These are phyloP conservation scores for Fratercula arctica DNA, from an alignment of 2,797 vertebrate genomes.

Conservation along the genomic window DNA sequence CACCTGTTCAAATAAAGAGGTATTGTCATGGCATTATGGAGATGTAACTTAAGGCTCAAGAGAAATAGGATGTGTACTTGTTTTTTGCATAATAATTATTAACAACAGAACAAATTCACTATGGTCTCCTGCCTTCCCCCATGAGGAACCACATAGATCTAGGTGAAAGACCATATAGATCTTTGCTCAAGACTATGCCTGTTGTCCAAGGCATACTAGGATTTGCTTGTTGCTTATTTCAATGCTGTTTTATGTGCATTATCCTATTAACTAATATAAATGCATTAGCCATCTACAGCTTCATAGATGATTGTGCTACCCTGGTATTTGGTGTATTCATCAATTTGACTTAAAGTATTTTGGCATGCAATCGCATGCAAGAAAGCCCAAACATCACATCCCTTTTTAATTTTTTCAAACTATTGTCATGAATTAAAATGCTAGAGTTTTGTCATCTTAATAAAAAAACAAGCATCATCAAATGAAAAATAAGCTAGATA, in stretches of 20 bases:
- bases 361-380: not conserved
- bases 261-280: not conserved
- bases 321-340: not conserved
- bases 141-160: not conserved
- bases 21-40: not conserved
- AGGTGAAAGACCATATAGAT: not conserved
- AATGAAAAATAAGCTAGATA: not conserved
- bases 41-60: not conserved
- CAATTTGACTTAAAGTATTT: not conserved
- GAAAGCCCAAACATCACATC: not conserved
- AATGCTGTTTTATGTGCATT: not conserved
- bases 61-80: not conserved
- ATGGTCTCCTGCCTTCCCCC: not conserved
- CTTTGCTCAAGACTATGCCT: not conserved
- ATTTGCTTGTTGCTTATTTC: not conserved
- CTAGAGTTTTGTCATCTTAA: conserved; percentile 18
- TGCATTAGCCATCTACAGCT: not conserved
- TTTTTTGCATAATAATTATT: not conserved
- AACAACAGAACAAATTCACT: not conserved
- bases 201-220: not conserved
- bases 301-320: not conserved
- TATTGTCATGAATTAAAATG: conserved; percentile 38
- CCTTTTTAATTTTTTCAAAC: conserved; percentile 48
- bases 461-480: not conserved
- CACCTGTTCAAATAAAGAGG: not conserved